Conservation (phyloP, 2,888 invertebrate species). For the Elegia similella region DNA sequence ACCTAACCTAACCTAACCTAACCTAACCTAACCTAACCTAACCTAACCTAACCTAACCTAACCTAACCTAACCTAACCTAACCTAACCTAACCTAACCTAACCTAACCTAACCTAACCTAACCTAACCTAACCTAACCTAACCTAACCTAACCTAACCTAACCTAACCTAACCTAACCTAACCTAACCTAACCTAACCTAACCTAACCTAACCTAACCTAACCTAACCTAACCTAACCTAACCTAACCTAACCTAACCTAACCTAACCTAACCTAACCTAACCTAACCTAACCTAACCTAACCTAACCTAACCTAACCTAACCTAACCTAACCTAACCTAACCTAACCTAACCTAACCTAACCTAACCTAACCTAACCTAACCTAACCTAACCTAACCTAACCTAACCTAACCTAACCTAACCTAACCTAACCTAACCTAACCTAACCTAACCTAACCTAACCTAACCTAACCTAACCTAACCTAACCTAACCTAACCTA, state of each 20-base stretch:
- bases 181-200: slow-evolving; percentile 14
- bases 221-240: slow-evolving; percentile 14
- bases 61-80: slow-evolving; percentile 15
- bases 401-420: slow-evolving; percentile 14
- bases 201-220: slow-evolving; percentile 14
- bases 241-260: slow-evolving; percentile 14
- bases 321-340: slow-evolving; percentile 14
- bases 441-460: slow-evolving; percentile 14
- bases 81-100: slow-evolving; percentile 11
- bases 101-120: slow-evolving; percentile 13
- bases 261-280: slow-evolving; percentile 14
- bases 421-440: slow-evolving; percentile 14
- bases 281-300: slow-evolving; percentile 14
- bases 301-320: slow-evolving; percentile 14
- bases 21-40: slow-evolving; percentile 15
- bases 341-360: slow-evolving; percentile 14
- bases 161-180: slow-evolving; percentile 14
- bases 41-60: slow-evolving; percentile 15
- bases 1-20: slow-evolving; percentile 15
- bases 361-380: slow-evolving; percentile 14
- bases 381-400: slow-evolving; percentile 14
- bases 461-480: slow-evolving; percentile 14
- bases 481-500: slow-evolving; percentile 14
- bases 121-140: slow-evolving; percentile 16
- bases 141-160: slow-evolving; percentile 14